These are phyloP conservation scores for Neotoxoptera formosana DNA, from an alignment of 1,140 invertebrate species.

Conservation along the genomic window DNA sequence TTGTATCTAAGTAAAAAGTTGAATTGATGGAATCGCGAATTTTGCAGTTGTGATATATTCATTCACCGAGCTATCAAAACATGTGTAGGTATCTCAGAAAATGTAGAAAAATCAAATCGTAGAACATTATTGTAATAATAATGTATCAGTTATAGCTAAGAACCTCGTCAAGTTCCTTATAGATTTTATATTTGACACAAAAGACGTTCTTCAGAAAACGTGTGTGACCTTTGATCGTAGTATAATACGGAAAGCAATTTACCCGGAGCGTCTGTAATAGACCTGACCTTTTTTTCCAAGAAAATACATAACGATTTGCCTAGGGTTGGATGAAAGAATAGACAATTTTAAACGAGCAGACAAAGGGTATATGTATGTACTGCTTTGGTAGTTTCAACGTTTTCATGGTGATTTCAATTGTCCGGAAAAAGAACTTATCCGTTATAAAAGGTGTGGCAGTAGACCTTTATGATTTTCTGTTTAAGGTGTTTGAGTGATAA, in stretches of 20 bases:
- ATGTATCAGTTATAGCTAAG: neutral
- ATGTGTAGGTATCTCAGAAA: neutral
- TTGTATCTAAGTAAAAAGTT: neutral
- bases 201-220: conserved; percentile 25
- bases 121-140: conserved; percentile 7
- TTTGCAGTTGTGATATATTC: neutral
- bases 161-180: neutral
- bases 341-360: conserved; percentile 54
- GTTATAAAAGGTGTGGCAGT: conserved; percentile 40
- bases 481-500: conserved; percentile 48
- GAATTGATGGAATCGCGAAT: neutral
- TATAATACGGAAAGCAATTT: conserved; percentile 55
- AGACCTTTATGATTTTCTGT: conserved; percentile 49
- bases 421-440: conserved; percentile 48
- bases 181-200: conserved; percentile 30
- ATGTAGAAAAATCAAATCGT: neutral
- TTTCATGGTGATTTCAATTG: conserved; percentile 50
- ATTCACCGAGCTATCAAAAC: neutral
- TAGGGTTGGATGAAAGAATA: conserved; percentile 46
- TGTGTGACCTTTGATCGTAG: conserved; percentile 54
- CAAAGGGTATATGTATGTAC: conserved; percentile 7
- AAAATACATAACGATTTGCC: conserved; percentile 53
- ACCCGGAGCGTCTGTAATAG: conserved; percentile 37
- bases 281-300: conserved; percentile 41
- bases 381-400: conserved; percentile 27